A percentile compares a stretch with the other conserved stretches of the same genome.
phyloP scores from a whole-genome alignment of 2,113 vertebrate species.

The Paratilapia polleni region DNA sequence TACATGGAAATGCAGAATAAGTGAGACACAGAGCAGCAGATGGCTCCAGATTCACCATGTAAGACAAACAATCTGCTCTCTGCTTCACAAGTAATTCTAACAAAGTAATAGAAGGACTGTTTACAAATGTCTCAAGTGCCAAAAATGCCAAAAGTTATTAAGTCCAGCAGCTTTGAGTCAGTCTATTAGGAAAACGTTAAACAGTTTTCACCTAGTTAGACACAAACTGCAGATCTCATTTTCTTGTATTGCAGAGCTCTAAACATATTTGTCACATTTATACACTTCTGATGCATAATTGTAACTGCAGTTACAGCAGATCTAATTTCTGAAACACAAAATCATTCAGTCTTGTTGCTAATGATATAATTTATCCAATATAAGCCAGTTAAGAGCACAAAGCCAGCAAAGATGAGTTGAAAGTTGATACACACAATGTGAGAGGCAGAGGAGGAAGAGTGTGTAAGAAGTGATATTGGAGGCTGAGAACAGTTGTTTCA shows the following conservation, averaged over 20 bases:
- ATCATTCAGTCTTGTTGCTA: too few relatives aligned
- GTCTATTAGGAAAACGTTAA: neutral
- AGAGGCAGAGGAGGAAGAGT: too few relatives aligned
- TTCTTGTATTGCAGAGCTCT: neutral
- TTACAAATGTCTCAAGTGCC: neutral
- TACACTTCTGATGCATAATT: neutral
- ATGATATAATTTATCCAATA: too few relatives aligned
- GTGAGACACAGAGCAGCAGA: slow-evolving; percentile 8
- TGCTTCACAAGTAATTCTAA: neutral
- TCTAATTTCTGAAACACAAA: too few relatives aligned
- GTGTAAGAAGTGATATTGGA: too few relatives aligned
- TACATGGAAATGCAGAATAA: neutral
- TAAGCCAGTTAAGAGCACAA: too few relatives aligned
- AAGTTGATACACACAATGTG: too few relatives aligned
- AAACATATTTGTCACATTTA: neutral
- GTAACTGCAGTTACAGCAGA: neutral
- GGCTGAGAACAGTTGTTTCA: too few relatives aligned
- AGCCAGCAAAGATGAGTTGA: too few relatives aligned
- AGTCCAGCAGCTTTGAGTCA: too few relatives aligned
- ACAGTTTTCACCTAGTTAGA: neutral
- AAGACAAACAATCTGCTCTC: neutral
- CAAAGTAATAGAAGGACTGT: neutral
- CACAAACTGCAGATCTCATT: neutral
- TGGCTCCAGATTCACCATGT: neutral
- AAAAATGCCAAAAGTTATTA: too few relatives aligned